phyloP scores from a whole-genome alignment of 2,113 vertebrate genomes.

The Bombycilla garrulus region DNA sequence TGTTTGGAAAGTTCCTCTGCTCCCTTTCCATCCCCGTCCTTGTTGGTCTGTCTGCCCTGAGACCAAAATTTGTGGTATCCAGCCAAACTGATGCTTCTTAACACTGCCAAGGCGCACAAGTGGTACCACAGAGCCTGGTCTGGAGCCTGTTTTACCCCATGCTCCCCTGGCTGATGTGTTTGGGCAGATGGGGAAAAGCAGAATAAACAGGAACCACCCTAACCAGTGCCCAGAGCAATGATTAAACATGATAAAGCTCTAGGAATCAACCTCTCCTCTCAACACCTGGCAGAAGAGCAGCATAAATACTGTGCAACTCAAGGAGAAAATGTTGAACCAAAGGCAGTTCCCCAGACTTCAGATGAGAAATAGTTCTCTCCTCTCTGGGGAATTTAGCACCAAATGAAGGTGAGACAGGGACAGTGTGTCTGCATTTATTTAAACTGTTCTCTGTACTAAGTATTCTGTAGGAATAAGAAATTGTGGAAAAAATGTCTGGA shows the following conservation, averaged over 20 bases:
- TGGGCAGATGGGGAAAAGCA: background rate
- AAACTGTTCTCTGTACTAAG: background rate
- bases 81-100: background rate
- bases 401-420: background rate
- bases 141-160: background rate
- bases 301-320: background rate
- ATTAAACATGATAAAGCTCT: background rate
- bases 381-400: background rate
- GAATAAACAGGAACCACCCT: background rate
- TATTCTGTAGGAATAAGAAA: background rate
- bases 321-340: background rate
- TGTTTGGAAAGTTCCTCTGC: background rate
- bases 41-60: background rate
- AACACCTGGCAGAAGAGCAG: background rate
- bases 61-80: background rate
- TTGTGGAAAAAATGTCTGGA: background rate
- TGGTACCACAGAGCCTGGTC: rapidly evolving
- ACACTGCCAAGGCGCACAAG: background rate
- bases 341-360: background rate
- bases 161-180: background rate
- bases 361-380: background rate
- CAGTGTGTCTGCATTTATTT: background rate
- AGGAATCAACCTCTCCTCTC: background rate
- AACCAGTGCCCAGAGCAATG: background rate
- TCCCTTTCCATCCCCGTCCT: background rate